These are phyloP conservation scores for Lysandra coridon DNA, from an alignment of 2,888 invertebrate genomes.

Conservation along the genomic window DNA sequence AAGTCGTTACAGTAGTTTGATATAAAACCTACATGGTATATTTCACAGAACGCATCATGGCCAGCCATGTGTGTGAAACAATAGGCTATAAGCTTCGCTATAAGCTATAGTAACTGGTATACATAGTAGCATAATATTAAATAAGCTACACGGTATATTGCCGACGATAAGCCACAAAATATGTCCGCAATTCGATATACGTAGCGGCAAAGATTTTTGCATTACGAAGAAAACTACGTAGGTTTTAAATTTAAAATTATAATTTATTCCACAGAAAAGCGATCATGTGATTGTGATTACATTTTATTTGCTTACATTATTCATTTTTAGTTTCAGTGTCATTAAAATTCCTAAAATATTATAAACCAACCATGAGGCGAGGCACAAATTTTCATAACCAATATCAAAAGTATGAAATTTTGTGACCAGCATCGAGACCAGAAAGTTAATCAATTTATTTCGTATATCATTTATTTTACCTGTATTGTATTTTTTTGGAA, in stretches of 20 bases:
- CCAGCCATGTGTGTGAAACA: neutral
- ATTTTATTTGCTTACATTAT: neutral
- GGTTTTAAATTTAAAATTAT: neutral
- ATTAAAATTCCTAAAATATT: neutral
- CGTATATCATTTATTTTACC: too few relatives aligned
- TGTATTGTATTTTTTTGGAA: too few relatives aligned
- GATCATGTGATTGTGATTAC: conserved; percentile 12
- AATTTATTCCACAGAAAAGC: neutral
- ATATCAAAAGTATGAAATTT: too few relatives aligned
- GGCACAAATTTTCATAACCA: too few relatives aligned
- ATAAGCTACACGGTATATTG: neutral
- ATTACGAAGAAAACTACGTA: neutral
- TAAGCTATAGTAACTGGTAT: neutral
- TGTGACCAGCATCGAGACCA: too few relatives aligned
- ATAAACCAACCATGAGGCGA: too few relatives aligned
- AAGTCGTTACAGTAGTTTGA: neutral
- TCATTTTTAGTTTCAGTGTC: neutral
- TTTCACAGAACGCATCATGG: neutral
- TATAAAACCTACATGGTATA: neutral
- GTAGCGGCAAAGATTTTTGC: neutral
- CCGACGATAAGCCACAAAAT: neutral
- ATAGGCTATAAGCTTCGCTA: neutral
- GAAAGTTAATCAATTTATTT: too few relatives aligned
- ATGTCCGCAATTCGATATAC: neutral
- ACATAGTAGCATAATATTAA: neutral